Evolutionary conservation across 2,797 vertebrate species (phyloP).

Genomic region (Leptodactylus fallax): DNA sequence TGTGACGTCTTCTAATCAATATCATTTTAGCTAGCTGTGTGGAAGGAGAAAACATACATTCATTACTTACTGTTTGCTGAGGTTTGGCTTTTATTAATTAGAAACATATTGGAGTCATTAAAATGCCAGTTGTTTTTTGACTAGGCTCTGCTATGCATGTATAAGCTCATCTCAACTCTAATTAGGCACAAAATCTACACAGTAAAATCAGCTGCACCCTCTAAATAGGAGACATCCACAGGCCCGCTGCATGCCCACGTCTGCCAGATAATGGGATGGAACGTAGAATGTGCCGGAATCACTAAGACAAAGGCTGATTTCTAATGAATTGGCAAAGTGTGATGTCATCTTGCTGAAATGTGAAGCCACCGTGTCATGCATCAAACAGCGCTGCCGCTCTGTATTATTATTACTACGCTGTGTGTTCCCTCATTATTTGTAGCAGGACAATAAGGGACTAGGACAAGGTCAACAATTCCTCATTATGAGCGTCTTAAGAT

Average conservation of each 20-base stretch:
- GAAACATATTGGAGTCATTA: not conserved
- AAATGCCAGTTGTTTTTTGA: not conserved
- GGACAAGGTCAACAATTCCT: conserved; percentile 55
- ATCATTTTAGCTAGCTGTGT: not conserved
- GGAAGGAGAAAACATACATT: conserved; percentile 47
- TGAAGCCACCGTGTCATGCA: conserved; percentile 34
- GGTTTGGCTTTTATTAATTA: conserved; percentile 56
- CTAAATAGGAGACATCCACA: conserved; percentile 11
- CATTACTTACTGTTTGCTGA: conserved; percentile 59
- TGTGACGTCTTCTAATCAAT: conserved; percentile 32
- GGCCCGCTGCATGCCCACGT: conserved; percentile 20
- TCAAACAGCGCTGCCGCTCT: conserved; percentile 21
- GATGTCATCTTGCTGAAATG: conserved; percentile 41
- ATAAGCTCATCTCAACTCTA: conserved; percentile 56
- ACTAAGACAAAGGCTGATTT: conserved; percentile 45
- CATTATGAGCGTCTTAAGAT: conserved; percentile 49
- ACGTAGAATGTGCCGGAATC: conserved; percentile 42
- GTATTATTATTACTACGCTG: conserved; percentile 30
- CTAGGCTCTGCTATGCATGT: conserved; percentile 58
- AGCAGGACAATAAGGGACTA: conserved; percentile 23
- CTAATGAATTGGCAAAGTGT: conserved; percentile 38
- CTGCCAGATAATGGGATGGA: conserved; percentile 41
- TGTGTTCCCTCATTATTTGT: conserved; percentile 50
- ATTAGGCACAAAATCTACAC: conserved; percentile 39
- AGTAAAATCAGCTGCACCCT: conserved; percentile 18